Percentiles rank a stretch among this genome's conserved stretches.
phyloP scores from a whole-genome alignment of 2,888 invertebrate species.

The Siphonodentalium dalli region DNA sequence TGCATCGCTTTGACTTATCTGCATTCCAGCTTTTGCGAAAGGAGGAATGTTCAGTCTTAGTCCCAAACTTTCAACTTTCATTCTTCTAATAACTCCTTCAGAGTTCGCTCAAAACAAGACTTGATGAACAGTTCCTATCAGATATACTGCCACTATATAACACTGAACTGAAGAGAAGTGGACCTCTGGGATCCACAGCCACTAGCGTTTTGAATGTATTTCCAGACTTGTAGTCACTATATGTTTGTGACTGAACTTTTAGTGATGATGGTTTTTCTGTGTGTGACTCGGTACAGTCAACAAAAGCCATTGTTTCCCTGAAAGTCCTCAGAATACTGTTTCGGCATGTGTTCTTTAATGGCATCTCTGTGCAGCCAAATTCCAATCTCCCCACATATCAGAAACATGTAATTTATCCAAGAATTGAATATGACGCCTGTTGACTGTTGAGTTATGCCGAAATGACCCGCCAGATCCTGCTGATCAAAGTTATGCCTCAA shows the following conservation, averaged over 20 bases:
- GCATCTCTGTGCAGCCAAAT: constrained; percentile 5
- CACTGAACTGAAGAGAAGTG: constrained; percentile 14
- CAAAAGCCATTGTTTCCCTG: constrained; percentile 3
- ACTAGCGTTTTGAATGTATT: constrained; percentile 19
- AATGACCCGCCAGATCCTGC: background rate
- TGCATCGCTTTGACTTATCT: constrained; percentile 11
- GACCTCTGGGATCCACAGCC: constrained; percentile 15
- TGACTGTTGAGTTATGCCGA: background rate
- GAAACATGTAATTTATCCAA: constrained; percentile 4
- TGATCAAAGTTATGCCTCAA: background rate
- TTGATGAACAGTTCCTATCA: constrained; percentile 12
- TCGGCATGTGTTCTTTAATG: constrained; percentile 3
- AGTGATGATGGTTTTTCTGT: constrained; percentile 11
- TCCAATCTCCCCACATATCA: background rate
- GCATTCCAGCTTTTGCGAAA: background rate
- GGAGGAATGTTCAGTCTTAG: constrained; percentile 17
- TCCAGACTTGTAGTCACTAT: constrained; percentile 22
- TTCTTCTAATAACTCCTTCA: constrained; percentile 1
- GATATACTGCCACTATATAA: constrained; percentile 18
- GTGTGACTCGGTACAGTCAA: constrained; percentile 21
- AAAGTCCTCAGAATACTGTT: constrained; percentile 3
- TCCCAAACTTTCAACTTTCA: constrained; percentile 1
- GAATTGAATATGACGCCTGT: background rate
- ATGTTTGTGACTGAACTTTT: constrained; percentile 6
- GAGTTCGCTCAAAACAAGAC: constrained; percentile 1